Percentiles rank a stretch among this genome's conserved stretches.
Evolutionary conservation across 2,797 vertebrate genomes (phyloP).

Genomic region (Sebastes kiyomatsui): DNA sequence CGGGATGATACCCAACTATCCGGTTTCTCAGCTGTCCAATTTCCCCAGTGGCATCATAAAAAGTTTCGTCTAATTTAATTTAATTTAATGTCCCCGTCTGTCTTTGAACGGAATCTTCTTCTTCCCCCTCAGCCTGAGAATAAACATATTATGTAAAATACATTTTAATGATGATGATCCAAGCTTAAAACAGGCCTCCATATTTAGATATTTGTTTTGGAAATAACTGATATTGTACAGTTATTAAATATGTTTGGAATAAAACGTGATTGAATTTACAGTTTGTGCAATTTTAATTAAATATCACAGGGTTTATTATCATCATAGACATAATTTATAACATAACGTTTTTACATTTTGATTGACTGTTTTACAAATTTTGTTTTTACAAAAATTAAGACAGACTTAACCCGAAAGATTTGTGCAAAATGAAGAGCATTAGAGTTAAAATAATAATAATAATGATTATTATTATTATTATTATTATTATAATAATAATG

Average conservation of each 20-base stretch:
- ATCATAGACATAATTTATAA: neutral
- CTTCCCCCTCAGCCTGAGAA: neutral
- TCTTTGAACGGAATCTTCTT: neutral
- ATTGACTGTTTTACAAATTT: neutral
- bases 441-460: too few species aligned
- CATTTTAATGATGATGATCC: neutral
- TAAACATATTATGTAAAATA: neutral
- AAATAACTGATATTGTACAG: neutral
- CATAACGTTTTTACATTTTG: neutral
- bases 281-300: neutral
- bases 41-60: constrained; percentile 40
- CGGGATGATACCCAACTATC: constrained; percentile 39
- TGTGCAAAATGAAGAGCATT: neutral
- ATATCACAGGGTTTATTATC: neutral
- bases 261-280: neutral
- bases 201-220: neutral
- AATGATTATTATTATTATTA: too few species aligned
- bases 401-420: too few species aligned
- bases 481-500: too few species aligned
- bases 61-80: constrained; percentile 30
- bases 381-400: neutral
- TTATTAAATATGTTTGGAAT: constrained; percentile 14
- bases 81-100: neutral
- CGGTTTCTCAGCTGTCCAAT: constrained; percentile 2
- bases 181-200: neutral